Base-by-base conservation (phyloP, 2,113 vertebrate species). In the Illadopsis cleaveri region DNA sequence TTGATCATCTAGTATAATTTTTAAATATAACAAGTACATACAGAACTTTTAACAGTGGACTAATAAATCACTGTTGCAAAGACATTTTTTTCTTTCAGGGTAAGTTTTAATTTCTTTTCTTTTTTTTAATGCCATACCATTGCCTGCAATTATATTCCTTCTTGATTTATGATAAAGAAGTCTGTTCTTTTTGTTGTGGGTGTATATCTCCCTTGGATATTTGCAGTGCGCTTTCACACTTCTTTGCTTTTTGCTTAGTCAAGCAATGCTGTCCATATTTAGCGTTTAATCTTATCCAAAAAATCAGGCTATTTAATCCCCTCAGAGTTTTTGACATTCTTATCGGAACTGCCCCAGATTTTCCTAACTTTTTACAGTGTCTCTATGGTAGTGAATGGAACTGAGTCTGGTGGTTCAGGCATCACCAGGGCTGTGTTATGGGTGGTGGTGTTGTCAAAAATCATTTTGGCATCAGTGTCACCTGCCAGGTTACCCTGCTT, bases 11-110 rank as follows among this genome's bases (percentile, higher is more conserved):
- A 20, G 31, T 62, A 60, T 35, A 1, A 50, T 78, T 92, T 89
- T 87, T 85, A 83, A 91, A 80, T 83, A 51, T 50, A 69, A 37
- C 31, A 86, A 86, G 12, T 30, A 60, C 27, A 87, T 69, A 37
- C 1, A 5, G 69, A 70, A 68, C 19, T 79, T 81, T 82, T 88
- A 95, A 86, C 48, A 1, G 2, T 24, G 77, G 44, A 77, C 15
- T 89, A 83, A 86, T 88, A 96, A 64, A 93, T 90, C 83, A 91
- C 47, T 79, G 19, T 76, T 68, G 40, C 38, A 94, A 93, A 81
- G 61, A 50, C 14, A 18, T 45, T 81, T 94, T 94, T 94, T 83
- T 57, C 40, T 79, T 88, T 56, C 12, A 61, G 57, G 56, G 54
- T 33, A 37, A 60, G 25, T 90, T 92, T 79, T 79, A 38, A 37